Percentiles rank a stretch among this genome's conserved stretches.
phyloP scores from a whole-genome alignment of 1,140 invertebrate species.

The Wiebesia pumilae region DNA sequence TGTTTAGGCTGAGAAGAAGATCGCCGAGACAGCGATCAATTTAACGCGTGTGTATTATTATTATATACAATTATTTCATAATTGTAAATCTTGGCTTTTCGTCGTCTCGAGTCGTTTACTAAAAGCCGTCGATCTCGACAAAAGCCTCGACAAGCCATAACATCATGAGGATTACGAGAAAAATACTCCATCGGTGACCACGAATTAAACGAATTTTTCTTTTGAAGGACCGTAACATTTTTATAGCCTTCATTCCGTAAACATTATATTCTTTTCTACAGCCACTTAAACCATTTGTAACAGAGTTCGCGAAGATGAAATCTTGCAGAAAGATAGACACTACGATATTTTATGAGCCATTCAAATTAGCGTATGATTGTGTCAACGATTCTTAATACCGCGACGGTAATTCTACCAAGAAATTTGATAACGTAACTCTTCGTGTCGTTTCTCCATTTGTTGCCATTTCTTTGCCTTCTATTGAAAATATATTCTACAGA shows the following conservation, averaged over 20 bases:
- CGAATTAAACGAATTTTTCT: not conserved
- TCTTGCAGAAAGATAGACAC: not conserved
- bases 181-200: not conserved
- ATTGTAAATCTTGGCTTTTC: not conserved
- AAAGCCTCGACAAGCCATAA: not conserved
- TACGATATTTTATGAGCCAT: too few relatives aligned
- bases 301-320: not conserved
- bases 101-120: not conserved
- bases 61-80: too few relatives aligned
- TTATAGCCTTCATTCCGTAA: not conserved
- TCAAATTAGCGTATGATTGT: not conserved
- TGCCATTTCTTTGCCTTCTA: not conserved
- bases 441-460: not conserved
- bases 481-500: not conserved
- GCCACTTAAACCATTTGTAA: not conserved
- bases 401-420: not conserved
- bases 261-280: not conserved
- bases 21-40: not conserved
- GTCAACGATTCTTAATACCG: not conserved
- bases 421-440: not conserved
- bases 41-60: constrained; percentile 4
- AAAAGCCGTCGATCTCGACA: not conserved
- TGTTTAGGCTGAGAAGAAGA: not conserved
- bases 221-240: not conserved
- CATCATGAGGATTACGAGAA: not conserved